Conservation (phyloP, 1,140 invertebrate species). For the Rhopalosiphum maidis region DNA sequence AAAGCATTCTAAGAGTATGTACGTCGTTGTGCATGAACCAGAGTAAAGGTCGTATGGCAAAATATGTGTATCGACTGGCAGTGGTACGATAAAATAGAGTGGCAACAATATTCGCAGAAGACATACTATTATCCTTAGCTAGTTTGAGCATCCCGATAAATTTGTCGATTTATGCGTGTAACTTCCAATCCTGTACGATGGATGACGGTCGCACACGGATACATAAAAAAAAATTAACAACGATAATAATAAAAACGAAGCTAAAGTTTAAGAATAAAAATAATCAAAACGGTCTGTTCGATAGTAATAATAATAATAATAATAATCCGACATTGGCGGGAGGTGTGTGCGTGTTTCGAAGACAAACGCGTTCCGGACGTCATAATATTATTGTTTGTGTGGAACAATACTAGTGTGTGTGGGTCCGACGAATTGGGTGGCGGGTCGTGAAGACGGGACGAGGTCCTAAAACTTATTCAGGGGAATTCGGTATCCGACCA, state of each 20-base stretch:
- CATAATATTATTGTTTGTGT: neutral
- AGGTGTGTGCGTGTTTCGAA: neutral
- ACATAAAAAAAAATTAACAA: neutral
- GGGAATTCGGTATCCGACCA: neutral
- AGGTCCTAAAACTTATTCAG: neutral
- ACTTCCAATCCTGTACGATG: neutral
- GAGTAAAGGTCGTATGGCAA: neutral
- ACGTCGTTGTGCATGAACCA: neutral
- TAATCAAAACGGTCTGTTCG: neutral
- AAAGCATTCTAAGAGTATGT: neutral
- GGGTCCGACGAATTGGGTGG: neutral
- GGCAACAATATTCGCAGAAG: neutral
- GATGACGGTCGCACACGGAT: neutral
- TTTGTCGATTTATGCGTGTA: neutral
- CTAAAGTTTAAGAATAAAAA: neutral
- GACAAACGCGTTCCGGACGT: constrained; percentile 1
- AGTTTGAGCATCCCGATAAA: neutral
- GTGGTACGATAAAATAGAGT: neutral
- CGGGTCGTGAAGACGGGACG: neutral
- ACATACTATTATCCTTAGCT: neutral
- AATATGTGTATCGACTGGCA: neutral
- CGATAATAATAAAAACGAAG: neutral
- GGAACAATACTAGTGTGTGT: neutral
- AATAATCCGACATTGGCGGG: neutral
- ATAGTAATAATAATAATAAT: constrained; percentile 1